Conservation (phyloP, 1,140 invertebrate species). For the Drosophila saltans region DNA sequence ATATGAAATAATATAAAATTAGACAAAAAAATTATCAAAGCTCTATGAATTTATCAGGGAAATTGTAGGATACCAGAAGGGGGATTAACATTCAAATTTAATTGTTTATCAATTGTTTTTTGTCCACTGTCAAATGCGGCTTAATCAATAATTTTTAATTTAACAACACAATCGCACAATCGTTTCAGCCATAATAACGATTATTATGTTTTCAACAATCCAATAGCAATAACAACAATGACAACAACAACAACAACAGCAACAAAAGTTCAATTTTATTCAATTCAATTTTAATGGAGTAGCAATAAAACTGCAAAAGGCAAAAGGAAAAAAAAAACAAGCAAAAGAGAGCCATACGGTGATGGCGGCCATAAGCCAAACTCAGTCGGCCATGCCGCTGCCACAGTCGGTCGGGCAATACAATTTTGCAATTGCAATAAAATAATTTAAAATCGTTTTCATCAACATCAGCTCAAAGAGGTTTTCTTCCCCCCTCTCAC, state of each 20-base stretch:
- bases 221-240: slow-evolving; percentile 43
- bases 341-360: slow-evolving; percentile 52
- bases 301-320: slow-evolving; percentile 79
- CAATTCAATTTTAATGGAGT: slow-evolving; percentile 81
- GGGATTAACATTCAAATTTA: not conserved
- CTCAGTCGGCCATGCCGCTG: slow-evolving; percentile 31
- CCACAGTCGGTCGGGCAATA: slow-evolving; percentile 56
- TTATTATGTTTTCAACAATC: slow-evolving; percentile 79
- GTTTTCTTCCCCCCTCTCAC: slow-evolving; percentile 22
- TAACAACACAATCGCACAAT: slow-evolving; percentile 80
- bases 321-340: slow-evolving; percentile 69
- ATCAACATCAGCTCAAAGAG: slow-evolving; percentile 79
- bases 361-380: slow-evolving; percentile 28
- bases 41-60: too few relatives aligned
- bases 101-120: slow-evolving; percentile 1
- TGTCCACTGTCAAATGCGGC: slow-evolving; percentile 43
- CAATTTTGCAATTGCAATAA: slow-evolving; percentile 80
- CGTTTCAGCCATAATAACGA: slow-evolving; percentile 76
- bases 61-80: too few relatives aligned
- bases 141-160: slow-evolving; percentile 82
- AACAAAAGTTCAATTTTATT: slow-evolving; percentile 41
- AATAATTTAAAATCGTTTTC: slow-evolving; percentile 83
- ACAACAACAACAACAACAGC: slow-evolving; percentile 52
- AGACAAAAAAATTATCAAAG: too few relatives aligned
- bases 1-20: too few relatives aligned